Conservation (phyloP, 2,888 invertebrate genomes). For the Trissoscelio sp. region DNA sequence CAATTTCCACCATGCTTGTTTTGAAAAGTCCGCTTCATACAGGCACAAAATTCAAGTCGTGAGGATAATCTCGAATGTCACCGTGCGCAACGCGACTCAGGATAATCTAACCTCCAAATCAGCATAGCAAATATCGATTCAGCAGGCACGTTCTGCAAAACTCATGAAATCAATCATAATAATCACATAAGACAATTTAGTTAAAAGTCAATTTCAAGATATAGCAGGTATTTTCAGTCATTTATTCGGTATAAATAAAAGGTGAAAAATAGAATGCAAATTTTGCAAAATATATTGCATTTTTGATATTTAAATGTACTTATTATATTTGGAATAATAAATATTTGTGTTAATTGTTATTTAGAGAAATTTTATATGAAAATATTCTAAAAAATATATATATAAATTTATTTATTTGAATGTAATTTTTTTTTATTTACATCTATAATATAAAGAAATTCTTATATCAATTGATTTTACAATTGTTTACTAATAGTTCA, state of each 20-base stretch:
- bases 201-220: constrained; percentile 1
- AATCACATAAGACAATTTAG: background rate
- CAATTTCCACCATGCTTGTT: background rate
- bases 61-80: constrained; percentile 30
- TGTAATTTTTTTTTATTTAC: no score
- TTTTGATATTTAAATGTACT: no score
- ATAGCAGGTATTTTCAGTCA: constrained; percentile 17
- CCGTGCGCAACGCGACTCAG: constrained; percentile 36
- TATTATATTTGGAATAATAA: no score
- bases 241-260: constrained; percentile 37
- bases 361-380: no score
- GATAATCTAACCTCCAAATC: constrained; percentile 50
- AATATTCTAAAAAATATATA: no score
- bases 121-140: constrained; percentile 43
- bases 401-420: no score
- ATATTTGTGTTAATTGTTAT: no score
- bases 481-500: no score
- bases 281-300: no score
- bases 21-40: background rate
- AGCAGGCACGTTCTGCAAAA: constrained; percentile 29
- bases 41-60: constrained; percentile 1
- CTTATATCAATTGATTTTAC: no score
- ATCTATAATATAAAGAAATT: no score
- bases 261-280: no score
- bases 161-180: constrained; percentile 6